These are phyloP conservation scores for Schizotus pectinicornis DNA, from an alignment of 2,888 invertebrate species.

Conservation along the genomic window DNA sequence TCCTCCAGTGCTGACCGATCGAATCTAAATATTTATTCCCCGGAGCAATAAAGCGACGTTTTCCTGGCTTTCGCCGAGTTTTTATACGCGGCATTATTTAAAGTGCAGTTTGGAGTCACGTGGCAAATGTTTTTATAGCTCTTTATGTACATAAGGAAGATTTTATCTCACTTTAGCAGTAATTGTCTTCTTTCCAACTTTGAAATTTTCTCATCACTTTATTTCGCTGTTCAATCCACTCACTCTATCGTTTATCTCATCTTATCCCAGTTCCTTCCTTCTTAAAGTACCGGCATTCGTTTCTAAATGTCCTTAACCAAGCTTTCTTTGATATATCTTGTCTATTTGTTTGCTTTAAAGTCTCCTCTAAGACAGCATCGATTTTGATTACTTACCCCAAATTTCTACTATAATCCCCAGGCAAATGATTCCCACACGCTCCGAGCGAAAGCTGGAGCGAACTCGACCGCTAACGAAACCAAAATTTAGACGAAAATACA, in stretches of 20 bases:
- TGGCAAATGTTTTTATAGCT: constrained; percentile 35
- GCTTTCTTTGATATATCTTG: constrained; percentile 54
- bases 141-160: constrained; percentile 32
- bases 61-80: too few species aligned
- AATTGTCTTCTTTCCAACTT: constrained; percentile 53
- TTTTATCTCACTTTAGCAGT: constrained; percentile 48
- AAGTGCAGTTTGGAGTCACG: constrained; percentile 27
- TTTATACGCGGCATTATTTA: constrained; percentile 17
- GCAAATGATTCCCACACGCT: constrained; percentile 5
- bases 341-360: constrained; percentile 53
- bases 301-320: constrained; percentile 52
- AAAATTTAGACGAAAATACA: background rate
- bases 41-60: background rate
- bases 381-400: constrained; percentile 45
- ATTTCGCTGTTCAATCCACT: constrained; percentile 55
- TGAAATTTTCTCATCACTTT: constrained; percentile 56
- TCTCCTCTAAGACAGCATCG: constrained; percentile 43
- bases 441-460: background rate
- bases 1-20: background rate
- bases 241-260: constrained; percentile 55
- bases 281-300: constrained; percentile 52
- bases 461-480: background rate
- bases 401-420: constrained; percentile 15
- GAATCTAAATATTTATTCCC: background rate
- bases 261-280: constrained; percentile 52